Evolutionary conservation across 2,797 vertebrate genomes (phyloP).

Genomic region (Takifugu ocellatus): DNA sequence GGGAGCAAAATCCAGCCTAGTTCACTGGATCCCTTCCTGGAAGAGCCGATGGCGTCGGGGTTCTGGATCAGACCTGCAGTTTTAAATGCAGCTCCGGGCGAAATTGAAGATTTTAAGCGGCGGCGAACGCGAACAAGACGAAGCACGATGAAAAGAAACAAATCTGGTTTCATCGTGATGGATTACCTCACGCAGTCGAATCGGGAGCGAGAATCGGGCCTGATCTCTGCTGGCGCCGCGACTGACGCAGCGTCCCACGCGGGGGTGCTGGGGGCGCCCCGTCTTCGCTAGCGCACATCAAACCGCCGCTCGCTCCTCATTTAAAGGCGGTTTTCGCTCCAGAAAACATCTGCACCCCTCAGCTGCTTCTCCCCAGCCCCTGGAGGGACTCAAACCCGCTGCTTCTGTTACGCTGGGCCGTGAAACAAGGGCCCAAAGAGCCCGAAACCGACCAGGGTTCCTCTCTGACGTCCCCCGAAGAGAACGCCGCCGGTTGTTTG

Average conservation of each 20-base stretch:
- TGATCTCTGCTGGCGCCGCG: constrained; percentile 6
- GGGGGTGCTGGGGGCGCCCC: neutral
- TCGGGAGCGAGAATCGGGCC: neutral
- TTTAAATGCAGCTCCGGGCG: too few species aligned
- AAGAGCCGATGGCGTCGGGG: too few species aligned
- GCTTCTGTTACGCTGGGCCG: neutral
- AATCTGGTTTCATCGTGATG: constrained; percentile 10
- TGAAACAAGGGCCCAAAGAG: too few species aligned
- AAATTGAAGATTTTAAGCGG: neutral
- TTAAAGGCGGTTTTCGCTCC: constrained; percentile 14
- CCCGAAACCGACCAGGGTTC: neutral
- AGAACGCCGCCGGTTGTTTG: constrained; percentile 15
- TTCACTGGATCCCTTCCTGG: too few species aligned
- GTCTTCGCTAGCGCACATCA: constrained; percentile 6
- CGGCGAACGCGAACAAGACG: neutral
- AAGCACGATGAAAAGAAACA: too few species aligned
- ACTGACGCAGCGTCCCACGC: neutral
- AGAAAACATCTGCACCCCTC: constrained; percentile 19
- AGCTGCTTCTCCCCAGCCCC: constrained; percentile 16
- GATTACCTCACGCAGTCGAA: constrained; percentile 7
- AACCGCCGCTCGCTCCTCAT: constrained; percentile 20
- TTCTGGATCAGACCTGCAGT: too few species aligned
- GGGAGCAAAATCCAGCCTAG: too few species aligned
- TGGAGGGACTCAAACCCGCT: constrained; percentile 1
- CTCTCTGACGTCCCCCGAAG: constrained; percentile 11